Percentiles rank a stretch among this genome's conserved stretches.
Conservation (phyloP, 2,888 invertebrate species). For the Drosophila sordidapex region DNA sequence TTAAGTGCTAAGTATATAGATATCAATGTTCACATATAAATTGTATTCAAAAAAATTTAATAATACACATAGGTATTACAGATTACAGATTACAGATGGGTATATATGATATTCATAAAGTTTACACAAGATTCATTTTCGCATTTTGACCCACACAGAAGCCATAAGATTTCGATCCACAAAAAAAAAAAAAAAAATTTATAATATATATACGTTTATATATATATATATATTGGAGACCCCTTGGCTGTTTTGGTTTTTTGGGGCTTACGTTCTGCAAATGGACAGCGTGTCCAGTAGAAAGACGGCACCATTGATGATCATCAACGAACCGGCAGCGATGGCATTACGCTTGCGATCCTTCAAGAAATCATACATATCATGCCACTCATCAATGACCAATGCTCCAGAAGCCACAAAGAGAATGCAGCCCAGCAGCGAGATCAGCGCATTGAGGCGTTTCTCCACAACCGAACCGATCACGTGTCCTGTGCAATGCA, state of each 20-base stretch:
- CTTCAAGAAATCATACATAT: conserved; percentile 63
- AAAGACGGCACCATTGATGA: conserved; percentile 83
- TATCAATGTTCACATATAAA: conserved; percentile 8
- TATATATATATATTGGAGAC: conserved; percentile 7
- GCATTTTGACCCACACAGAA: conserved; percentile 47
- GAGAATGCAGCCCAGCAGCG: conserved; percentile 81
- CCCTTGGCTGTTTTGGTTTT: not conserved
- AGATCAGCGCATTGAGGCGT: conserved; percentile 82
- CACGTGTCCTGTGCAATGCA: conserved; percentile 72
- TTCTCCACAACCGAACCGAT: conserved; percentile 82
- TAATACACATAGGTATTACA: conserved; percentile 14
- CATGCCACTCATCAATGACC: conserved; percentile 83
- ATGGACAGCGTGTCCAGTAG: conserved; percentile 83
- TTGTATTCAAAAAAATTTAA: conserved; percentile 10
- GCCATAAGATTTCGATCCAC: conserved; percentile 60
- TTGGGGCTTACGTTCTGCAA: conserved; percentile 81
- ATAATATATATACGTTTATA: conserved; percentile 25
- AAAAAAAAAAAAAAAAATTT: conserved; percentile 26
- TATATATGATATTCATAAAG: conserved; percentile 49
- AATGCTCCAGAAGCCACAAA: conserved; percentile 83
- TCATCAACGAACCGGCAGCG: conserved; percentile 83
- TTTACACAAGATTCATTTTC: conserved; percentile 53
- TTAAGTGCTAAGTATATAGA: conserved; percentile 55
- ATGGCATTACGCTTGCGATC: conserved; percentile 82
- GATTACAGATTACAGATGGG: conserved; percentile 13